Evolutionary conservation across 1,140 invertebrate species (phyloP), one percentile per base, ranked within the genome.

Genomic region (Cydia fagiglandana): DNA sequence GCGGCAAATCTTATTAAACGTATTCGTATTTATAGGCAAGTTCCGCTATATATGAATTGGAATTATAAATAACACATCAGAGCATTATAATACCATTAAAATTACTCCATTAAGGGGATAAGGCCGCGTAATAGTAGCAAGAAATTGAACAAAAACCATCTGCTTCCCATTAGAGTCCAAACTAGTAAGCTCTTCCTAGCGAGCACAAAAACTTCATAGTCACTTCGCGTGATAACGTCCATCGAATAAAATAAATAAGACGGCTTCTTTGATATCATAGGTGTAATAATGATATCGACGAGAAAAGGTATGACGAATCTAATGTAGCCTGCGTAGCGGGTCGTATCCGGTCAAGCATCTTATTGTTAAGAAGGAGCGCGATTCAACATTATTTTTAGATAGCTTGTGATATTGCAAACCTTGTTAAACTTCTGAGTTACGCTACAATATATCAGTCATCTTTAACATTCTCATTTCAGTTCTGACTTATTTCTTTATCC

Each of bases 171-270:
- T 84, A 84, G 80, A 85, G 68, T 77, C 80, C 80, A 82, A 79
- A 81, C 81, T 84, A 88, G 85, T 87, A 85, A 83, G 79, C 78
- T 80, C 77, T 83, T 84, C 79, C 81, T 75, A 81, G 78, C 80
- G 38, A 80, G 76, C 78, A 77, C 84, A 91, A 88, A 91, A 91
- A 89, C 81, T 83, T 85, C 84, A 83, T 85, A 83, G 87, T 88
- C 87, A 89, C 85, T 84, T 83, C 79, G 79, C 80, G 83, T 83
- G 84, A 87, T 89, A 88, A 86, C 81, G 86, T 77, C 12, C 77
- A 80, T 81, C 79, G 83, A 84, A 82, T 81, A 87, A 88, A 87
- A 88, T 84, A 87, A 88, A 88, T 86, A 86, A 83, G 79, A 84
- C 83, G 77, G 78, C 50, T 73, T 74, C 78, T 84, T 86, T 85